Base-by-base conservation (phyloP, 2,797 vertebrate species). In the Lerista edwardsae region DNA sequence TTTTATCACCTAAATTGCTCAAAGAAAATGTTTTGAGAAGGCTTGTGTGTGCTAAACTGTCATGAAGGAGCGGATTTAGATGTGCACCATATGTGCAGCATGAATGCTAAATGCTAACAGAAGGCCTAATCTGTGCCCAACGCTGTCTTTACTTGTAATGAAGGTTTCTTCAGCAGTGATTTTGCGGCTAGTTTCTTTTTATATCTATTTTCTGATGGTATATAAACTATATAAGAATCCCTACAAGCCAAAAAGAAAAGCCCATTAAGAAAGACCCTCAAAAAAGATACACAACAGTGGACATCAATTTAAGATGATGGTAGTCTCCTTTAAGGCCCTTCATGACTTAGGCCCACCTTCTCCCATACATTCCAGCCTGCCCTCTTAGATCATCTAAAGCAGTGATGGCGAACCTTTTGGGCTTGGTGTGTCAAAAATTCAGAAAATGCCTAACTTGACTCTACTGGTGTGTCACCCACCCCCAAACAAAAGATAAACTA, bases 11-110 rank as follows among this genome's bases (percentile, higher is more conserved):
- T 47, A 75, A 55, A 75, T 10, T 0, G 1, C 29, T 67, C 51
- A 34, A 27, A 83, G 7, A 84, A 68, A 87, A 87, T 1, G 0
- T 44, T 72, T 73, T 75, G 31, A 84, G 80, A 69, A 86, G 34
- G n/a, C 34, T 19, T 15, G 83, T 17, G 14, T 62, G n/a, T 0
- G 9, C 6, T 14, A 68, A 90, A 62, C 29, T 61, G 0, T 57
- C 2, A 41, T 27, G 14, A 64, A 41, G 27, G 61, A 71, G 12
- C 29, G 4, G 64, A 65, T 64, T n/a, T 44, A 12, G 29, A 61
- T 41, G 34, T 57, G 61, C 12, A 17, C 31, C 29, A 64, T 34
- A 61, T 57, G 34, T 57, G 61, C 8, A 14, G 59, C 29, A 51
- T 29, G 31, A 61, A 23, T 9, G 36, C 10, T 6, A 36, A 72